Evolutionary conservation across 2,888 invertebrate genomes (phyloP), one percentile per base, ranked within the genome.

Genomic region (Oegoconia quadripuncta): DNA sequence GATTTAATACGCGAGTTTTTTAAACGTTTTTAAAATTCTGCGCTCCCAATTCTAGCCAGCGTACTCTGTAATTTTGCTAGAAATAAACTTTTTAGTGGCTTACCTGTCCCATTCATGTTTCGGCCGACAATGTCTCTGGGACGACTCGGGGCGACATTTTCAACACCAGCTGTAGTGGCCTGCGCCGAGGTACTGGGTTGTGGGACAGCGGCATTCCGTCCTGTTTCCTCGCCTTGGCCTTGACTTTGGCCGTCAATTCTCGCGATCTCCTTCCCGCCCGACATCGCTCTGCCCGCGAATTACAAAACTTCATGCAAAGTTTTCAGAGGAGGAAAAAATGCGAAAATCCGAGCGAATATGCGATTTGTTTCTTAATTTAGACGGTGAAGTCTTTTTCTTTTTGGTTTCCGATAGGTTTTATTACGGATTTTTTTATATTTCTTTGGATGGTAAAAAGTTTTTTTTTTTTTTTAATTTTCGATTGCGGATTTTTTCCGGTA

Each of bases 61-160:
- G 11, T n/a, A 23, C 11, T n/a, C 11, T 1, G 3, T 11, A 23
- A 23, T 23, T 23, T n/a, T 8, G 11, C 11, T 9, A 9, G 23
- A 23, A 9, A 22, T 9, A 22, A 22, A 22, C n/a, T 3, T 23
- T 23, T 27, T 44, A 43, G 74, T 74, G 76, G 89, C 90, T 89
- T 81, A 91, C 90, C 89, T 74, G 90, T 91, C 58, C 90, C 90
- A 81, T 91, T 91, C 76, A 90, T 84, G 71, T 91, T 91, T 63
- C 90, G 87, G 65, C 90, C 90, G 80, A 90, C 89, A 63, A 90
- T 89, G 80, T 90, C 90, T 76, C 89, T 88, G 71, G 89, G 88
- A 50, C 89, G 88, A 49, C 89, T 89, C 47, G 87, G 76, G 47
- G 86, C 81, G n/a, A n/a, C n/a, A n/a, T n/a, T n/a, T n/a, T n/a